These are phyloP conservation scores for Stratiomys singularior DNA, from an alignment of 2,888 invertebrate genomes.

Conservation along the genomic window DNA sequence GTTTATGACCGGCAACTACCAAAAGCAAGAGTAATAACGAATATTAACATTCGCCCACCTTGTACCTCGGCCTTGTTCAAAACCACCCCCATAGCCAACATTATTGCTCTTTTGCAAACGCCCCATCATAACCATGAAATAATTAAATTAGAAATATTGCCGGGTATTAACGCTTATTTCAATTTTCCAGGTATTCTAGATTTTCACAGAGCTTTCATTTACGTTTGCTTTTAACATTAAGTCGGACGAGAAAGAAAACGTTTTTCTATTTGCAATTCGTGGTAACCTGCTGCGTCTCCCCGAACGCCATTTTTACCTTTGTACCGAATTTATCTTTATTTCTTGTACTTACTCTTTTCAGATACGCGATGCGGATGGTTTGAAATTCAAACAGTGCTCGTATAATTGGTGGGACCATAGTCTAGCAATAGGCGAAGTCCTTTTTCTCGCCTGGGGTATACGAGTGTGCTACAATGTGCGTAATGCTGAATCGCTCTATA, in stretches of 20 bases:
- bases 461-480: slow-evolving; percentile 86
- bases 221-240: slow-evolving; percentile 12
- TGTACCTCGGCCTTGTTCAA: too few relatives aligned
- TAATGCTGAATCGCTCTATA: slow-evolving; percentile 92
- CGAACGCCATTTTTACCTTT: background rate
- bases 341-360: slow-evolving; percentile 55
- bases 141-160: slow-evolving; percentile 1
- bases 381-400: slow-evolving; percentile 89
- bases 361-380: slow-evolving; percentile 78
- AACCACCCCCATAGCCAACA: too few relatives aligned
- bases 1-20: too few relatives aligned
- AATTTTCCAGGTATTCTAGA: background rate
- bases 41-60: too few relatives aligned
- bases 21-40: too few relatives aligned
- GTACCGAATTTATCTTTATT: background rate
- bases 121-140: background rate
- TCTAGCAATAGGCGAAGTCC: slow-evolving; percentile 81
- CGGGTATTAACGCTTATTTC: background rate
- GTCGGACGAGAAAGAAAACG: too few relatives aligned
- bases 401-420: slow-evolving; percentile 97
- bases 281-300: too few relatives aligned
- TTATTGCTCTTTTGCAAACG: too few relatives aligned
- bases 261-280: too few relatives aligned
- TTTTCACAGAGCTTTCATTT: slow-evolving; percentile 6
- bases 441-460: slow-evolving; percentile 86